Evolutionary conservation across 92 coral and sea anemone species (phyloP).

Genomic region (Muricea muricata): DNA sequence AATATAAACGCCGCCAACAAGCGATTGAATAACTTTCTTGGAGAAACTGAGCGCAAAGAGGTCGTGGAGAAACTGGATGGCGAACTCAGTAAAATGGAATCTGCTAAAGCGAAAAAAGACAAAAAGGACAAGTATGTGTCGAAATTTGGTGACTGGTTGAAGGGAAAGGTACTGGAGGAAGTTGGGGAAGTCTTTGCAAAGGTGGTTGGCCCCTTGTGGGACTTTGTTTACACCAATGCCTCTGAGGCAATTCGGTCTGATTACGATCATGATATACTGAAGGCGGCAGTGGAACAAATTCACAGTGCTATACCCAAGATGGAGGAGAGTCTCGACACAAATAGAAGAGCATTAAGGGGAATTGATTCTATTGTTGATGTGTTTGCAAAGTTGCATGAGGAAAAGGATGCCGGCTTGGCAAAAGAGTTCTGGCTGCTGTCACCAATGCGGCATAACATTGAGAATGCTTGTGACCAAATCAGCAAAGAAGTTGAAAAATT

Average conservation of each 20-base stretch:
- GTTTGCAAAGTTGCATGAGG: not conserved
- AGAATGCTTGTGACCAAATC: not conserved
- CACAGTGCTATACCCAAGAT: not conserved
- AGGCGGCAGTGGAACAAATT: not conserved
- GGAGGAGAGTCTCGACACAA: slow-evolving; percentile 10
- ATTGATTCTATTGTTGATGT: not conserved
- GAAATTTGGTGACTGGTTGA: slow-evolving; percentile 9
- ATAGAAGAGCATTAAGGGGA: slow-evolving; percentile 21
- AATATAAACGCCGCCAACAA: not conserved
- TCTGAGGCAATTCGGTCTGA: not conserved
- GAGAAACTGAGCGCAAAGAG: not conserved
- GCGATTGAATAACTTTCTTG: slow-evolving; percentile 7
- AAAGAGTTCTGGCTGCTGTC: not conserved
- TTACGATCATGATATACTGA: slow-evolving; percentile 30
- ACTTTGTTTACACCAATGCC: not conserved
- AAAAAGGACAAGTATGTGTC: not conserved
- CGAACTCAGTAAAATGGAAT: slow-evolving; percentile 15
- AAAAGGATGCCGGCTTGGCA: not conserved
- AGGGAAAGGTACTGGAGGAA: not conserved
- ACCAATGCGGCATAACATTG: not conserved
- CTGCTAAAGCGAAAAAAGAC: not conserved
- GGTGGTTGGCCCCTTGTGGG: slow-evolving; percentile 37
- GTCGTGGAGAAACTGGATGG: slow-evolving; percentile 24
- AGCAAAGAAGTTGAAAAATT: not conserved
- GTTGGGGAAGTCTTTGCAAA: slow-evolving; percentile 32